Evolutionary conservation across 2,113 vertebrate species (phyloP).

Genomic region (Opisthocomus hoazin): DNA sequence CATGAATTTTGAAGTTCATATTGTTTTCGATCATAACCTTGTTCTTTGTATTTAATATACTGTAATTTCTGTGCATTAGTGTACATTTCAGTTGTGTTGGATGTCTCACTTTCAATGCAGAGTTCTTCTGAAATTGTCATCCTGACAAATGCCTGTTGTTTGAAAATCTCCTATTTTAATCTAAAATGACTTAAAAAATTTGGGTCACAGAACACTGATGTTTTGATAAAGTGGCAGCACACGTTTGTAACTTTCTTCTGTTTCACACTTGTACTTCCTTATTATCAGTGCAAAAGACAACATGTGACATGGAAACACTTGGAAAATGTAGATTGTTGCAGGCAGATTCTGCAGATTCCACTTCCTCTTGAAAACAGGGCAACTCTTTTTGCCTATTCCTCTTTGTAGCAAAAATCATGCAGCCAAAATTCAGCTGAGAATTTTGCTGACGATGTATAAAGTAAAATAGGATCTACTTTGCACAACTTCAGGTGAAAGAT

Average conservation of each 20-base stretch:
- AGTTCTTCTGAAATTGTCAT: background rate
- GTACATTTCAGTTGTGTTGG: background rate
- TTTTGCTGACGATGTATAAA: background rate
- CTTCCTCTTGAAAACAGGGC: background rate
- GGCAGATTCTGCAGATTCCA: background rate
- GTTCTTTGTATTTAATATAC: background rate
- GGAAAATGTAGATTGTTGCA: background rate
- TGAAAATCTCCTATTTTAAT: background rate
- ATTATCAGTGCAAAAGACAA: background rate
- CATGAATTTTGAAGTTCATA: slow-evolving; percentile 39
- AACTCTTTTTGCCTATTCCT: background rate
- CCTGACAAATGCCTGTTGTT: background rate
- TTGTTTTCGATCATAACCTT: background rate
- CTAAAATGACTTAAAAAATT: background rate
- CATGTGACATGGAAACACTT: background rate
- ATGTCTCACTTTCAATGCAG: background rate
- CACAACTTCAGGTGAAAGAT: background rate
- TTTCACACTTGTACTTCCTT: background rate
- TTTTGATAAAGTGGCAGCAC: background rate
- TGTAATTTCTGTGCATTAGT: background rate
- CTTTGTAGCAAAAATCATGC: background rate
- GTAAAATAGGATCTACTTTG: background rate
- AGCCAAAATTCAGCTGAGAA: background rate
- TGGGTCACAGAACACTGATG: background rate
- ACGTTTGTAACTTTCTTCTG: background rate